Evolutionary conservation across 2,797 vertebrate species (phyloP).

Genomic region (Gymnocypris eckloni): DNA sequence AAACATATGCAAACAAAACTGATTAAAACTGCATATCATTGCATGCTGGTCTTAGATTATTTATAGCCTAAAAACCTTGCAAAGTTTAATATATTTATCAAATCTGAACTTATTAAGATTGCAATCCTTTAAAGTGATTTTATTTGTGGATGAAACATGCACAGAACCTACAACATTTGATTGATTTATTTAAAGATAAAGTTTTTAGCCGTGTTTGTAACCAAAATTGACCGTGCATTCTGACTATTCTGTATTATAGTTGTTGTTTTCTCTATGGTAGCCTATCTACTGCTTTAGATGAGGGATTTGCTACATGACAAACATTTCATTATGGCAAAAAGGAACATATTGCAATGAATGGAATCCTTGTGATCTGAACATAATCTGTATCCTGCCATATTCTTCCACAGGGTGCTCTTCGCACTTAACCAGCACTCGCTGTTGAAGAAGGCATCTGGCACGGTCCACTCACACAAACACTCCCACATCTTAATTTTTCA

Average conservation of each 20-base stretch:
- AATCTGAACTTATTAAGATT: not conserved
- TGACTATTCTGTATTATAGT: not conserved
- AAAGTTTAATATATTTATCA: not conserved
- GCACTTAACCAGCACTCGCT: slow-evolving; percentile 54
- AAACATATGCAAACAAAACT: slow-evolving; percentile 80
- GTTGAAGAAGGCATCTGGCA: slow-evolving; percentile 67
- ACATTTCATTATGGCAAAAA: not conserved
- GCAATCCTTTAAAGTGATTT: not conserved
- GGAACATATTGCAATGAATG: not conserved
- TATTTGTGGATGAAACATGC: not conserved
- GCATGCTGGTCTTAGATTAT: not conserved
- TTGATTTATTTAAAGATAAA: not conserved
- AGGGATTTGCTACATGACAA: not conserved
- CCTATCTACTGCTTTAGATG: not conserved
- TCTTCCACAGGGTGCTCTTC: slow-evolving; percentile 38
- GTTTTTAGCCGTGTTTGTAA: not conserved
- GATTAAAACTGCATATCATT: slow-evolving; percentile 9
- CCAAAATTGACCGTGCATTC: not conserved
- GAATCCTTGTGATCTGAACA: not conserved
- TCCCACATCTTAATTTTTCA: slow-evolving; percentile 83
- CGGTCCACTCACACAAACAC: slow-evolving; percentile 75
- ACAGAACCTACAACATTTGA: not conserved
- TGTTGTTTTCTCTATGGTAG: not conserved
- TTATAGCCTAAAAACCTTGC: not conserved
- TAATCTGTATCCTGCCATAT: slow-evolving; percentile 54